A percentile compares a stretch with the other conserved stretches of the same genome.
These are phyloP conservation scores for Rosalia funebris DNA, from an alignment of 2,888 invertebrate genomes.

Conservation along the genomic window DNA sequence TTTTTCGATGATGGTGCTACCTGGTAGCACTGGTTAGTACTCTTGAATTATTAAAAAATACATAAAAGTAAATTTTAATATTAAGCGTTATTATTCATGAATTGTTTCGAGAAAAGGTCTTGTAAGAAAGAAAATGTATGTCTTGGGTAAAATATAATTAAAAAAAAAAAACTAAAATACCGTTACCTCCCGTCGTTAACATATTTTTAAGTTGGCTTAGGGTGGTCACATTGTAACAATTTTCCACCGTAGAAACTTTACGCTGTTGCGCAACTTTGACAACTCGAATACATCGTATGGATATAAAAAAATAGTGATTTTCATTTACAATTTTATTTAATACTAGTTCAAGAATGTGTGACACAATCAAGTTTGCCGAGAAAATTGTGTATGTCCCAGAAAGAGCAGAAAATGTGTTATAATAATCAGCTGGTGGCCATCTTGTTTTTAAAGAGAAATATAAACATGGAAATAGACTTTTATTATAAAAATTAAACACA, in stretches of 20 bases:
- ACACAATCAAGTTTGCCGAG: constrained; percentile 34
- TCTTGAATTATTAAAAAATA: no score
- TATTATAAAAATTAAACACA: constrained; percentile 41
- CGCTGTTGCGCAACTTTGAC: constrained; percentile 62
- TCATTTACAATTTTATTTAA: constrained; percentile 26
- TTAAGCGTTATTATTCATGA: no score
- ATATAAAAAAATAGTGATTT: constrained; percentile 30
- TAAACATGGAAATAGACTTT: constrained; percentile 61
- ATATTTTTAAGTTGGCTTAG: not conserved
- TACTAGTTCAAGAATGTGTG: constrained; percentile 38
- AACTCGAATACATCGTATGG: constrained; percentile 42
- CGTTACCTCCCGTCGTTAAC: constrained; percentile 26
- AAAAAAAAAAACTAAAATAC: no score
- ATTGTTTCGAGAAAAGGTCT: no score
- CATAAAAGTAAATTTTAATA: no score
- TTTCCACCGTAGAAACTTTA: constrained; percentile 42
- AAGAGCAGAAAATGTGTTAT: constrained; percentile 45
- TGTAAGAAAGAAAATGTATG: no score
- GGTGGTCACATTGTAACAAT: constrained; percentile 32
- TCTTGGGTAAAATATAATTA: no score
- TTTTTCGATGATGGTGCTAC: no score
- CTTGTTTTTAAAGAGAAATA: constrained; percentile 59
- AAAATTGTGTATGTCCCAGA: constrained; percentile 27
- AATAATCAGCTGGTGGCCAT: constrained; percentile 61
- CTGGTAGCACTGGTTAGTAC: no score